Evolutionary conservation across 2,888 invertebrate species (phyloP).

Genomic region (Caenorhabditis auriculariae): DNA sequence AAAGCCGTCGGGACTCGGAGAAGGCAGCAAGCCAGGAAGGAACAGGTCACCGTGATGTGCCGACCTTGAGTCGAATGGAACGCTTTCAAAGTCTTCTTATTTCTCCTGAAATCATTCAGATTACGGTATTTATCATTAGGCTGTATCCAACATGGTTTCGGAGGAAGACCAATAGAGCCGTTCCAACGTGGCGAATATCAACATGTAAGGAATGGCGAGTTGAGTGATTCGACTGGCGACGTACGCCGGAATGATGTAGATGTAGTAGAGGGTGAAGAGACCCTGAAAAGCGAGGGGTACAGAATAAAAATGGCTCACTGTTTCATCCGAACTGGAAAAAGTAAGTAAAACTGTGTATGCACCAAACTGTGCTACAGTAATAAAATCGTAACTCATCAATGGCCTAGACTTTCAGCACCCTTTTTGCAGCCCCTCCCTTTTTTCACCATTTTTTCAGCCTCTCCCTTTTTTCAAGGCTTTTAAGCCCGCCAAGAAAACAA

Average conservation of each 20-base stretch:
- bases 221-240: constrained; percentile 45
- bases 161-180: constrained; percentile 56
- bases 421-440: no score
- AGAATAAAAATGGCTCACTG: not conserved
- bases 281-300: constrained; percentile 29
- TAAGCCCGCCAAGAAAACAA: no score
- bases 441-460: no score
- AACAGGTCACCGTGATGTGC: constrained; percentile 46
- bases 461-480: no score
- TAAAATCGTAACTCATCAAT: no score
- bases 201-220: constrained; percentile 61
- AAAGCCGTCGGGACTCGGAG: constrained; percentile 52
- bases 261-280: constrained; percentile 56
- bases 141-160: not conserved
- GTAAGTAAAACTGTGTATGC: no score
- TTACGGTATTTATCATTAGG: no score
- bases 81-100: constrained; percentile 33
- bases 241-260: constrained; percentile 60
- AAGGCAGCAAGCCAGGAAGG: constrained; percentile 39
- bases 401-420: no score
- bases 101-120: no score
- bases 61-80: constrained; percentile 54
- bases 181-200: constrained; percentile 62
- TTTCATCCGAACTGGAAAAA: no score
- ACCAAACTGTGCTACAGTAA: no score